Conservation (phyloP, 2,888 invertebrate genomes). For the Epinotia nisella region DNA sequence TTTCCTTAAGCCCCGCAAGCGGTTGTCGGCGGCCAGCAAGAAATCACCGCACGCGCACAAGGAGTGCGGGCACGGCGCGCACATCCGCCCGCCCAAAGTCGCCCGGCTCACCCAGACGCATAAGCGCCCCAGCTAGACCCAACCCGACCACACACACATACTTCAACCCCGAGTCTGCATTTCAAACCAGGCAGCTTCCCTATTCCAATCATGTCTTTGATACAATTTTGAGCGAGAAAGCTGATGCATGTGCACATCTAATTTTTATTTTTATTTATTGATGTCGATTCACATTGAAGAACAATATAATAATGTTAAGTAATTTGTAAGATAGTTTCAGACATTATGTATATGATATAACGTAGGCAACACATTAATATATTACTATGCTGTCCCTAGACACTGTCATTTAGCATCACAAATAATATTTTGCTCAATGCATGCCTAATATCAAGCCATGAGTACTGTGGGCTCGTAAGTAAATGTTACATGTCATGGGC, state of each 20-base stretch:
- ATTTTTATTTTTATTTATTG: constrained; percentile 79
- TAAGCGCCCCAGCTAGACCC: constrained; percentile 77
- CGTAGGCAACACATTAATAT: constrained; percentile 62
- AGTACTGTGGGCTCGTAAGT: constrained; percentile 14
- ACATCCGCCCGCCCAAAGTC: constrained; percentile 80
- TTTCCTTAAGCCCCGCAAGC: constrained; percentile 88
- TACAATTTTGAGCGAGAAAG: constrained; percentile 59
- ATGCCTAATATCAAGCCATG: constrained; percentile 32
- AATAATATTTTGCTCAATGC: constrained; percentile 54
- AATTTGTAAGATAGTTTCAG: constrained; percentile 79
- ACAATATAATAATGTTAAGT: constrained; percentile 81
- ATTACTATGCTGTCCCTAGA: constrained; percentile 58
- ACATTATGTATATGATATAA: constrained; percentile 70
- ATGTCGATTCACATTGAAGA: constrained; percentile 61
- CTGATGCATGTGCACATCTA: constrained; percentile 70
- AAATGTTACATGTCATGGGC: constrained; percentile 51
- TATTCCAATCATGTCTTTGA: constrained; percentile 37
- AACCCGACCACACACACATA: constrained; percentile 27
- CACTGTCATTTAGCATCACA: constrained; percentile 69
- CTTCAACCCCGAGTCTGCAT: not conserved
- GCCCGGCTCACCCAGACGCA: constrained; percentile 74
- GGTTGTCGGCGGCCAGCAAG: constrained; percentile 79
- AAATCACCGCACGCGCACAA: constrained; percentile 78
- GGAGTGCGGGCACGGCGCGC: constrained; percentile 77
- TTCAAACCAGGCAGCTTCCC: constrained; percentile 34